Evolutionary conservation across 2,888 invertebrate species (phyloP), one percentile per base, ranked within the genome.

Genomic region (Drosophila imparisetae): DNA sequence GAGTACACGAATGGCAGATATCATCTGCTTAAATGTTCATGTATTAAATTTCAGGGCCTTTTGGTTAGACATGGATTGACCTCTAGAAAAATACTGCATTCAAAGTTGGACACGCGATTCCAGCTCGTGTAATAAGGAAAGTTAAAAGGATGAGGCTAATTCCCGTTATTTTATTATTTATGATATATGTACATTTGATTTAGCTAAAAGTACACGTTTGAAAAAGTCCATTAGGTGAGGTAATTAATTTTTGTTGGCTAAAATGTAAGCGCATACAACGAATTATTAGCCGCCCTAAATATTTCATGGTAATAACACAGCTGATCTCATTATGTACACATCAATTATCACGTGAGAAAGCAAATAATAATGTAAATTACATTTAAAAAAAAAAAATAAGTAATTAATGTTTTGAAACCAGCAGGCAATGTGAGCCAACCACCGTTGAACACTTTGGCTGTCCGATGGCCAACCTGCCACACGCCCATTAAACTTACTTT

Each of bases 401-500:
- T 90, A 81, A 85, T 86, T 90, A 86, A 76, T 83, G 76, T 79
- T 73, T 83, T 79, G 81, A 64, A 69, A 68, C 8, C 27, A 21
- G 42, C 27, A 42, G 54, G 45, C 58, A 60, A 59, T 54, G 54
- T 54, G 54, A 49, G 40, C 45, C 55, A 27, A 32, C 36, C 29
- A 27, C 29, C 21, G 24, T 13, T 11, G 21, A 15, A 21, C 48
- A 7, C 18, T 8, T 36, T 27, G 21, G 13, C n/a, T 10, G 27
- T 18, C 40, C 50, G 4, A 27, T 40, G 50, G 24, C 21, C 49
- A 2, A n/a, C 21, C 2, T 27, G 1, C 38, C 61, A 13, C 27
- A 52, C 42, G 5, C 42, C n/a, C 53, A 18, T 50, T 36, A 1
- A 58, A 89, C 92, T 92, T 82, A 93, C 93, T 90, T 89, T 63